A percentile compares a stretch with the other conserved stretches of the same genome.
These are phyloP conservation scores for Platysternon megacephalum DNA, from an alignment of 2,113 vertebrate genomes.

Conservation along the genomic window DNA sequence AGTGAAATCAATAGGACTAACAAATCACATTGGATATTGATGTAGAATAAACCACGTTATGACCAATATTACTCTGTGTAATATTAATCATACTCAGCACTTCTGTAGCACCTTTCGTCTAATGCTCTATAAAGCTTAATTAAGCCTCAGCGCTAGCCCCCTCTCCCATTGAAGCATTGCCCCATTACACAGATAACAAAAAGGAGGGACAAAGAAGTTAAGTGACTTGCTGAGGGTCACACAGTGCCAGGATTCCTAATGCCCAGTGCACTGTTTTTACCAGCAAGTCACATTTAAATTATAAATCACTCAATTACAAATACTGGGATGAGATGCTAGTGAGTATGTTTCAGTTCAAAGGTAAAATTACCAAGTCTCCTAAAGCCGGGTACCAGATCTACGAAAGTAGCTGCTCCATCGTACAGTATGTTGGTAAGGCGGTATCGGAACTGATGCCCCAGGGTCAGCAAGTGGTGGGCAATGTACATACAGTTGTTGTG, in stretches of 20 bases:
- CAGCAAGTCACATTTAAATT: fast-evolving
- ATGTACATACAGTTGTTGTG: constrained; percentile 99
- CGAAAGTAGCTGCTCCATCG: constrained; percentile 88
- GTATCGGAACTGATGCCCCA: constrained; percentile 92
- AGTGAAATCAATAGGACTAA: background rate
- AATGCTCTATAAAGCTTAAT: background rate
- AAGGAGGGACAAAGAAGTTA: background rate
- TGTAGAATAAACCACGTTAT: background rate
- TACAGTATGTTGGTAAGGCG: constrained; percentile 82
- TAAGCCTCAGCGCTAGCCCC: background rate
- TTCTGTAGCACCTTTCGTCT: background rate
- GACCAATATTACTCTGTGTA: background rate
- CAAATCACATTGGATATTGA: background rate
- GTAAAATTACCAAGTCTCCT: constrained; percentile 88
- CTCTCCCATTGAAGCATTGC: background rate
- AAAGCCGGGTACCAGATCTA: constrained; percentile 94
- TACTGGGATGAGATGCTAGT: fast-evolving
- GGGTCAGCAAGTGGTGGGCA: constrained; percentile 93
- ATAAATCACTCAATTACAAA: background rate
- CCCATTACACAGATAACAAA: background rate
- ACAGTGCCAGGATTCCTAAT: fast-evolving
- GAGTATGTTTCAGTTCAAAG: fast-evolving
- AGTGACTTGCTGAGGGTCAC: background rate
- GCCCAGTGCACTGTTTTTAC: fast-evolving
- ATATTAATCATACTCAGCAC: background rate